Evolutionary conservation across 1,140 invertebrate genomes (phyloP).

Genomic region (Marisa cornuarietis): DNA sequence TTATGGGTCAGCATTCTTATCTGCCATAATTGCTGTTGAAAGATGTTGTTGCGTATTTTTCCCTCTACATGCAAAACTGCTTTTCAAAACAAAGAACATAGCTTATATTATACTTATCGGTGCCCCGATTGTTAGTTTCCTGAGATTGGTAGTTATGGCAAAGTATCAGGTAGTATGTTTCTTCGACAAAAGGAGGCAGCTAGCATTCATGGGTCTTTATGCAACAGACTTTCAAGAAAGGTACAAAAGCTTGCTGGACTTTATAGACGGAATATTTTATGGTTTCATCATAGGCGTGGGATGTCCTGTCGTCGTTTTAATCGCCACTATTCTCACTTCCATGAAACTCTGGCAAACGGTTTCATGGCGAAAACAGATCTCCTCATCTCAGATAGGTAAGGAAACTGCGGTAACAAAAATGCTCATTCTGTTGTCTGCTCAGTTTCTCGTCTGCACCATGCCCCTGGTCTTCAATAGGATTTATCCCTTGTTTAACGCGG

Average conservation of each 20-base stretch:
- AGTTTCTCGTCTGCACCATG: background rate
- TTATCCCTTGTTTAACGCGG: background rate
- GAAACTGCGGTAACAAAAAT: constrained; percentile 1
- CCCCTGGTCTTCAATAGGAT: background rate
- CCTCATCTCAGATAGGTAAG: background rate
- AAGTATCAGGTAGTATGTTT: background rate
- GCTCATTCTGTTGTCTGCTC: background rate
- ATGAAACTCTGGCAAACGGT: background rate
- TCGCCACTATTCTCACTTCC: background rate
- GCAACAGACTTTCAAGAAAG: too few relatives aligned
- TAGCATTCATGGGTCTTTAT: too few relatives aligned
- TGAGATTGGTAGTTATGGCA: background rate
- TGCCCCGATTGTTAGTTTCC: too few relatives aligned
- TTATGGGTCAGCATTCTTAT: background rate
- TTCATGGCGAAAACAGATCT: background rate
- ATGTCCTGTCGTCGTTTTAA: constrained; percentile 1
- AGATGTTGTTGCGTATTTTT: constrained; percentile 7
- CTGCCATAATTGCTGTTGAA: background rate
- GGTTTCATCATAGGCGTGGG: background rate
- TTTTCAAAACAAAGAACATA: background rate
- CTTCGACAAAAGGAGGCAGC: background rate
- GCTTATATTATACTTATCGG: background rate
- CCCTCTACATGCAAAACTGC: background rate
- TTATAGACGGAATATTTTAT: background rate
- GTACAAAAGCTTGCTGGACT: background rate